Conservation (phyloP, 1,140 invertebrate genomes). For the Drosophila kurseongensis region DNA sequence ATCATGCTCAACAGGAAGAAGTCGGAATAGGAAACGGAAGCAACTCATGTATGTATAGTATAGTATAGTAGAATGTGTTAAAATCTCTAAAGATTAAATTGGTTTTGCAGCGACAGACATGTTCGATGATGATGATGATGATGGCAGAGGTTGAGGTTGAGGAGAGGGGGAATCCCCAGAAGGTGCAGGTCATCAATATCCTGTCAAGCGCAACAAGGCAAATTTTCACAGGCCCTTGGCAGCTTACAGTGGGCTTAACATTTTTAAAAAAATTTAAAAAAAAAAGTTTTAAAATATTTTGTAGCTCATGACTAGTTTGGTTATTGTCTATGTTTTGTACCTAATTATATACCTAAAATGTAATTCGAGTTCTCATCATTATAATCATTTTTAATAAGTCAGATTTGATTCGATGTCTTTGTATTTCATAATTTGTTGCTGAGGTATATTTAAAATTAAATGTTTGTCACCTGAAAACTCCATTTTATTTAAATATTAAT, state of each 20-base stretch:
- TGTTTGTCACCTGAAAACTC: too few species aligned
- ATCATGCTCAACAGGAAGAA: slow-evolving; percentile 25
- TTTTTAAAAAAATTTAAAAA: too few species aligned
- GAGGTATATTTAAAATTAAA: too few species aligned
- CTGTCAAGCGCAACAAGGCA: slow-evolving; percentile 61
- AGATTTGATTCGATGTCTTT: too few species aligned
- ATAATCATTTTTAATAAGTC: too few species aligned
- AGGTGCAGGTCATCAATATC: slow-evolving; percentile 70
- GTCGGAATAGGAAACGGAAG: slow-evolving; percentile 48
- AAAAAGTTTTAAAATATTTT: background rate
- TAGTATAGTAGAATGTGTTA: slow-evolving; percentile 61
- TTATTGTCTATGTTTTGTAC: too few species aligned
- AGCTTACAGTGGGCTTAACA: slow-evolving; percentile 33
- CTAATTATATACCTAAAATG: too few species aligned
- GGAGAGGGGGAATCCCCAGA: background rate
- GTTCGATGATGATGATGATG: slow-evolving; percentile 7
- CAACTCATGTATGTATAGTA: slow-evolving; percentile 8
- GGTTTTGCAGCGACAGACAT: slow-evolving; percentile 42
- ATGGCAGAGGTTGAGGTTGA: background rate
- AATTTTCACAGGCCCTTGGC: slow-evolving; percentile 34
- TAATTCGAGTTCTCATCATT: too few species aligned
- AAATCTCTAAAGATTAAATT: slow-evolving; percentile 79
- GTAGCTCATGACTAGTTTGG: too few species aligned
- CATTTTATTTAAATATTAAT: too few species aligned
- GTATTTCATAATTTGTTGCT: too few species aligned